A percentile compares a stretch with the other conserved stretches of the same genome.
These are phyloP conservation scores for Sorex araneus DNA, from an alignment of 2,113 vertebrate genomes.

Conservation along the genomic window DNA sequence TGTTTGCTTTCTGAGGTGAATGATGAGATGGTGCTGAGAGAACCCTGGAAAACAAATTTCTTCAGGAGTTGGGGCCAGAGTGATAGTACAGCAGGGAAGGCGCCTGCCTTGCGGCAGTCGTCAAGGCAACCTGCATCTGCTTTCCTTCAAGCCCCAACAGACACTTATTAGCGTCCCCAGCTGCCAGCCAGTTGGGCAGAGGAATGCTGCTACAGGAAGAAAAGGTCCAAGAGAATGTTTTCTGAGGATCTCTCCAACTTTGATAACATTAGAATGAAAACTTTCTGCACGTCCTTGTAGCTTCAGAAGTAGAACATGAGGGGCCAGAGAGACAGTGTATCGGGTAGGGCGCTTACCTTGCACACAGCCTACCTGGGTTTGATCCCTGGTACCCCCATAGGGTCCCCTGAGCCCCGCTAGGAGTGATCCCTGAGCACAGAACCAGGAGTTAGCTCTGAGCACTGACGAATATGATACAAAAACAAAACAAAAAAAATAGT, in stretches of 20 bases:
- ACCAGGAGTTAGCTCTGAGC: too few relatives aligned
- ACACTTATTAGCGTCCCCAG: neutral
- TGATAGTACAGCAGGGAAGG: too few relatives aligned
- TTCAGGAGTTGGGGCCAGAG: neutral
- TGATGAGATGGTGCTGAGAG: slow-evolving; percentile 68
- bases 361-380: too few relatives aligned
- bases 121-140: slow-evolving; percentile 47
- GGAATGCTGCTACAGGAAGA: too few relatives aligned
- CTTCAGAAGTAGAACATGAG: neutral
- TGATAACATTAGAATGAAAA: slow-evolving; percentile 2
- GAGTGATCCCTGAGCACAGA: too few relatives aligned
- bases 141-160: slow-evolving; percentile 52
- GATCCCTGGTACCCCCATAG: too few relatives aligned
- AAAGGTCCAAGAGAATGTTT: slow-evolving; percentile 50
- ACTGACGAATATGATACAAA: too few relatives aligned
- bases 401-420: too few relatives aligned
- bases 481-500: neutral
- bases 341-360: too few relatives aligned
- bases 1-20: slow-evolving; percentile 62
- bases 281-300: slow-evolving; percentile 52
- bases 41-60: slow-evolving; percentile 57
- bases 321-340: too few relatives aligned
- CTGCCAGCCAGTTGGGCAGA: slow-evolving; percentile 18
- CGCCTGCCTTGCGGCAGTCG: neutral
- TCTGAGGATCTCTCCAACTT: slow-evolving; percentile 52